These are phyloP conservation scores for Xanthia icteritia DNA, from an alignment of 2,888 invertebrate species.

Conservation along the genomic window DNA sequence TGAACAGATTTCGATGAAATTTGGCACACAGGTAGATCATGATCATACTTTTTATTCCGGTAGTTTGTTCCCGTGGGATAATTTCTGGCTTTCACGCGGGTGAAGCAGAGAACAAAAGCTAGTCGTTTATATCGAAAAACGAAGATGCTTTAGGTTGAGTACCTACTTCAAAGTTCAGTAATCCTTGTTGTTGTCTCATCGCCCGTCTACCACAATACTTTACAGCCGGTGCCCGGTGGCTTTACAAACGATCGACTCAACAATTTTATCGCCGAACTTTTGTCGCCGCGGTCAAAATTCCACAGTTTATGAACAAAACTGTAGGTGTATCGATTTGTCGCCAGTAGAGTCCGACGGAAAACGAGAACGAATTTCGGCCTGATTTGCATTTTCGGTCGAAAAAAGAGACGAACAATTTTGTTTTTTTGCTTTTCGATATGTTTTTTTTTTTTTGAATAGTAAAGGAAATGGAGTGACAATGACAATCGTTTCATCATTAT, in stretches of 20 bases:
- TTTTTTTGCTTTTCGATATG: not conserved
- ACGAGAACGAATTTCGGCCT: not conserved
- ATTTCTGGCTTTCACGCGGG: too few relatives aligned
- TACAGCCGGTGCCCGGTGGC: slow-evolving; percentile 11
- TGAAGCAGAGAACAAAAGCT: not conserved
- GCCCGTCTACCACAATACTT: not conserved
- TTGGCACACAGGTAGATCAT: too few relatives aligned
- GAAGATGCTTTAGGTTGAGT: not conserved
- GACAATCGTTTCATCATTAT: not conserved
- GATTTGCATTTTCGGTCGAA: not conserved
- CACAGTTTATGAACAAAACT: slow-evolving; percentile 4
- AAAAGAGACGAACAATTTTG: not conserved
- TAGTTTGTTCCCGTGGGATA: too few relatives aligned
- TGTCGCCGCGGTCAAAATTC: slow-evolving; percentile 14
- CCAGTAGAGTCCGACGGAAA: not conserved
- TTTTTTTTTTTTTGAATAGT: not conserved
- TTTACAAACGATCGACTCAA: slow-evolving; percentile 22
- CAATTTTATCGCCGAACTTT: slow-evolving; percentile 45
- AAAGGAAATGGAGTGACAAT: not conserved
- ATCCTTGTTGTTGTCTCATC: not conserved
- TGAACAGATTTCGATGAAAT: too few relatives aligned
- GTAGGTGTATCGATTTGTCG: slow-evolving; percentile 37
- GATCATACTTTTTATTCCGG: too few relatives aligned
- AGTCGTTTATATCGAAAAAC: not conserved
- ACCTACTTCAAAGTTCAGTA: slow-evolving; percentile 7